Evolutionary conservation across 1,140 invertebrate species (phyloP).

Genomic region (Ceratina australensis): DNA sequence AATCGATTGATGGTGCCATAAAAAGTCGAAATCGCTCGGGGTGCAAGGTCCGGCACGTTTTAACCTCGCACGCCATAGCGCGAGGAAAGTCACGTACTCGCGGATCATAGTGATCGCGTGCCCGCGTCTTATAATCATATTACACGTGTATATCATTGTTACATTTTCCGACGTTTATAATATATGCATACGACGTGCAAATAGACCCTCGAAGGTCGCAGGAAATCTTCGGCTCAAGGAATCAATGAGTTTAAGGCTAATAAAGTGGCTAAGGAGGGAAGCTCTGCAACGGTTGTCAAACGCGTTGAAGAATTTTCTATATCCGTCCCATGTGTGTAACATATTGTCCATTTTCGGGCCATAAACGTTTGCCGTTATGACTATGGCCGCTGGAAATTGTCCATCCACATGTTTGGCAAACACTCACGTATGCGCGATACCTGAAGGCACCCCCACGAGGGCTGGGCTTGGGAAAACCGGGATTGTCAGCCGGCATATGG

Average conservation of each 20-base stretch:
- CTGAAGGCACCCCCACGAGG: conserved; percentile 10
- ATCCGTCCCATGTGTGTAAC: conserved; percentile 3
- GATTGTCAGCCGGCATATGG: conserved; percentile 65
- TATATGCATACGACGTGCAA: no score
- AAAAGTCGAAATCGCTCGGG: conserved; percentile 46
- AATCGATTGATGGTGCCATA: conserved; percentile 50
- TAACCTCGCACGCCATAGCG: not conserved
- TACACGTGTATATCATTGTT: not conserved
- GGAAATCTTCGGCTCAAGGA: not conserved
- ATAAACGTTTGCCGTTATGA: conserved; percentile 14
- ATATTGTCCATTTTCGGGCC: not conserved
- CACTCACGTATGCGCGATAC: conserved; percentile 6
- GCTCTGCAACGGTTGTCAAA: not conserved
- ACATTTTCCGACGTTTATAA: not conserved
- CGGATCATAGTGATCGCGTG: not conserved
- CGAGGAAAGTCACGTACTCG: conserved; percentile 16
- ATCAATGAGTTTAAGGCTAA: not conserved
- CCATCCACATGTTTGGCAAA: conserved; percentile 40
- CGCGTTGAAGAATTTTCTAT: not conserved
- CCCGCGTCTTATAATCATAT: not conserved
- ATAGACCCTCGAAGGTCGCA: no score
- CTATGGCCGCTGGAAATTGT: conserved; percentile 7
- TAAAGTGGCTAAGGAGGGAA: not conserved
- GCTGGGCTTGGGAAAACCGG: conserved; percentile 54
- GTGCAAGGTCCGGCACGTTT: conserved; percentile 29